Conservation (phyloP, 2,888 invertebrate species). For the Gymnocheta viridis region DNA sequence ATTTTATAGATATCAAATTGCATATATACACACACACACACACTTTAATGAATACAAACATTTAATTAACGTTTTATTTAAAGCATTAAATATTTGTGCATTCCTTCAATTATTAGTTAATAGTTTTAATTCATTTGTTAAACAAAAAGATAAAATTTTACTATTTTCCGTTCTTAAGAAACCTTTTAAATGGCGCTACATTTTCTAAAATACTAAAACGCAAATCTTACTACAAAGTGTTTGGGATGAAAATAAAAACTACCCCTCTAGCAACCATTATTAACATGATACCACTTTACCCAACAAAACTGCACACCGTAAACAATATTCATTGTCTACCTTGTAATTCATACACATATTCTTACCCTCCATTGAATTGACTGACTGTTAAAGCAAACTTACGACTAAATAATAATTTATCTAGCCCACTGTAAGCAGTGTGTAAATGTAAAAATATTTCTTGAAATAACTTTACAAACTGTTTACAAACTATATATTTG, state of each 20-base stretch:
- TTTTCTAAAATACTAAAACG: conserved; percentile 64
- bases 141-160: neutral
- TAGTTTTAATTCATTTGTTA: neutral
- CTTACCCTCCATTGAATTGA: neutral
- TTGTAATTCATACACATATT: conserved; percentile 4
- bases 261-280: neutral
- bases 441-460: neutral
- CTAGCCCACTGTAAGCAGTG: neutral
- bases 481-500: conserved; percentile 40
- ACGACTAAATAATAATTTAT: neutral
- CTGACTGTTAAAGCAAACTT: neutral
- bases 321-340: neutral
- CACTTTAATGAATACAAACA: too few relatives aligned
- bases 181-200: conserved; percentile 71
- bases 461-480: neutral
- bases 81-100: too few relatives aligned
- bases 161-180: conserved; percentile 49
- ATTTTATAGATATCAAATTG: too few relatives aligned
- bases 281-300: neutral
- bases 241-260: neutral
- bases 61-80: too few relatives aligned
- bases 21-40: too few relatives aligned
- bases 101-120: too few relatives aligned
- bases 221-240: conserved; percentile 42
- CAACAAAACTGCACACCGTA: neutral